Base-by-base conservation (phyloP, 2,797 vertebrate species). In the Peromyscus aztecus region DNA sequence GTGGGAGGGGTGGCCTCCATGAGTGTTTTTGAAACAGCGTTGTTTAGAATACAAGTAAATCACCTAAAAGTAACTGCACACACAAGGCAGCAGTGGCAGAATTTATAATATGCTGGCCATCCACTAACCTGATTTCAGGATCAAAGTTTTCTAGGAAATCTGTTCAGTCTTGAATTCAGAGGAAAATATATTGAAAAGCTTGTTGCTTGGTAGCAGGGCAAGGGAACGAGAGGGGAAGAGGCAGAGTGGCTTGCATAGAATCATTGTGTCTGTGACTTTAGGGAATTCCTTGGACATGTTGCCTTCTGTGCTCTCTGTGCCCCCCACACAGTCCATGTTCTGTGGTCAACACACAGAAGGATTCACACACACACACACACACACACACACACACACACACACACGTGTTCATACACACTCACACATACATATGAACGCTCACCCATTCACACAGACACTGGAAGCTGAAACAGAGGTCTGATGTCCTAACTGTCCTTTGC, bases 121-220 rank as follows among this genome's bases (percentile, higher is more conserved):
- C 63, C 21, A n/a, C 27, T 95, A 49, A 31, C 17, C 75, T 87
- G 61, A 85, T 88, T 87, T 40, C 1, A 8, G 52, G 24, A 83
- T 93, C 86, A 91, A 92, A 69, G 83, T 69, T 37, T 92, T 76
- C 88, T 92, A 91, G 67, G 6, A 84, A 63, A 83, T 86, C 52
- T 90, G 13, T 37, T 69, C 3, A 65, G 37, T 37, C 40, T n/a
- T 17, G 76, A 59, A n/a, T 49, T 12, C 46, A 77, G 89, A 46
- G 37, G 2, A 59, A 24, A 34, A 52, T 4, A 0, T 46, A 80
- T 67, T 91, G 13, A 69, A 76, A 96, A 69, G 21, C 43, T 88
- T 91, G 34, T 4, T 93, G 61, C 77, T 69, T 94, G 59, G 7
- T 21, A 40, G 16, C 49, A 92, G 59, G 61, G 73, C 55, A 92